Evolutionary conservation across 2,113 vertebrate species (phyloP).

Genomic region (Propithecus coquereli): DNA sequence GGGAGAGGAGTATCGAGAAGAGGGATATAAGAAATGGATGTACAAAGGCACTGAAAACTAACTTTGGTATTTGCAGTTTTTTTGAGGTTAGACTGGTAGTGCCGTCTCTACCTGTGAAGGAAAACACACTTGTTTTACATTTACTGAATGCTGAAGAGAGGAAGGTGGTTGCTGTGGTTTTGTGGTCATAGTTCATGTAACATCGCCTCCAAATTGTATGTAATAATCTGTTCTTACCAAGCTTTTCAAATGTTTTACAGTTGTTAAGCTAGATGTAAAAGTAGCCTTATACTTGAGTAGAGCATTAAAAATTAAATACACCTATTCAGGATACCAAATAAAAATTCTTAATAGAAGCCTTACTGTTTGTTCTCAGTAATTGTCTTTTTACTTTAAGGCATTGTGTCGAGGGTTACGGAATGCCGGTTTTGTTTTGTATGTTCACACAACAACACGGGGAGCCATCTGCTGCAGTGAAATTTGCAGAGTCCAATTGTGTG

Average conservation of each 20-base stretch:
- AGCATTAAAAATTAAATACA: neutral
- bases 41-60: neutral
- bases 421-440: neutral
- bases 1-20: neutral
- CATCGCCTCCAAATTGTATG: neutral
- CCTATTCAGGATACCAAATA: neutral
- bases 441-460: neutral
- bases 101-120: fast-evolving
- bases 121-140: fast-evolving
- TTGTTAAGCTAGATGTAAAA: neutral
- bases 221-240: neutral
- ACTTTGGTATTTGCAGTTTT: neutral
- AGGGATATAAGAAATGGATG: too few species aligned
- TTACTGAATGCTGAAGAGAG: neutral
- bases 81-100: neutral
- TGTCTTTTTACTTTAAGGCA: conserved; percentile 19
- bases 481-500: conserved; percentile 24
- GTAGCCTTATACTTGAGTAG: neutral
- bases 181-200: neutral
- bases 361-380: neutral
- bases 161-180: neutral
- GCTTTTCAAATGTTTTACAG: neutral
- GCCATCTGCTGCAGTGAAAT: conserved; percentile 11
- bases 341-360: neutral
- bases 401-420: neutral